phyloP scores from a whole-genome alignment of 30 jellyfish, hydroid and myxozoan species.

The Haliclystus octoradiatus region DNA sequence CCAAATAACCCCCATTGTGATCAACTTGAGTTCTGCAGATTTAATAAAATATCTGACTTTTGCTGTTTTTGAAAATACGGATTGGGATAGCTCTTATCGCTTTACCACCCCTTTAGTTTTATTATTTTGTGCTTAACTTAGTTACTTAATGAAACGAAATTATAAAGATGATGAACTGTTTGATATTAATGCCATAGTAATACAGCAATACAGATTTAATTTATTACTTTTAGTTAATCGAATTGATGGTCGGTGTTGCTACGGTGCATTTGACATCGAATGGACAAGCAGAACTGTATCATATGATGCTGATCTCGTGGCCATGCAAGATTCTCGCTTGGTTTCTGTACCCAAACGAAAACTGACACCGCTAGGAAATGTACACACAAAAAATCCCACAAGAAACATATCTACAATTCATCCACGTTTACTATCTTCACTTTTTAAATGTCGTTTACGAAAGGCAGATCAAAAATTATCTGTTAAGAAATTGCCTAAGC shows the following conservation, averaged over 20 bases:
- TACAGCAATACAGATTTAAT: too few species aligned
- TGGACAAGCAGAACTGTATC: neutral
- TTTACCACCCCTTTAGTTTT: too few species aligned
- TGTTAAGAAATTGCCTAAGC: neutral
- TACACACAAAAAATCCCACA: neutral
- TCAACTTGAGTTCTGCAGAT: too few species aligned
- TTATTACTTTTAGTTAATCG: neutral
- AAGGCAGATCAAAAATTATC: too few species aligned
- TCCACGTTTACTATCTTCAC: neutral
- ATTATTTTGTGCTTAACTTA: too few species aligned
- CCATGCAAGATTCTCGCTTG: conserved; percentile 1
- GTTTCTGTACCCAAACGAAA: neutral
- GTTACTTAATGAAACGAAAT: too few species aligned
- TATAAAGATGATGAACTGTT: too few species aligned
- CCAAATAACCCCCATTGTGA: too few species aligned
- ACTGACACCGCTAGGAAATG: neutral
- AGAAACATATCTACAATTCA: neutral
- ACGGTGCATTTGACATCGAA: neutral
- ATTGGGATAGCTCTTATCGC: too few species aligned
- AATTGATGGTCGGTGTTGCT: neutral
- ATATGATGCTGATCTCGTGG: neutral
- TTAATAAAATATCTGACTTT: too few species aligned
- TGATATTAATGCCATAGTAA: too few species aligned
- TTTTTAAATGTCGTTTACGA: neutral
- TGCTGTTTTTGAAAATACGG: too few species aligned